phyloP scores from a whole-genome alignment of 2,797 vertebrate genomes.

The Labroides dimidiatus region DNA sequence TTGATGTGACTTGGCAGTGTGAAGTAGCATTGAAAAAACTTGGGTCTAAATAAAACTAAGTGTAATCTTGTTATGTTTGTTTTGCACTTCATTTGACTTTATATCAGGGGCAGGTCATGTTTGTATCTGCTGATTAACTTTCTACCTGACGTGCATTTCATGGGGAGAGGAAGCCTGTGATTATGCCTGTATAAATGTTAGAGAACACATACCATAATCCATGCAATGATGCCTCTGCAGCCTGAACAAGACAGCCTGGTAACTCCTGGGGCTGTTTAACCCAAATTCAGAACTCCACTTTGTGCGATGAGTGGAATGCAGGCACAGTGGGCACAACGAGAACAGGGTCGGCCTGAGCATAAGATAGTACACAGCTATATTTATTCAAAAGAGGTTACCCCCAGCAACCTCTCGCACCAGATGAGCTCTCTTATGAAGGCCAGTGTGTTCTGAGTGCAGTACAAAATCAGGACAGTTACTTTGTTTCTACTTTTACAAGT shows the following conservation, averaged over 20 bases:
- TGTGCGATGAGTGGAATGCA: slow-evolving; percentile 70
- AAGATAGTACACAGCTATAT: slow-evolving; percentile 72
- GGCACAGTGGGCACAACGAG: slow-evolving; percentile 62
- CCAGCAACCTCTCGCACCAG: slow-evolving; percentile 56
- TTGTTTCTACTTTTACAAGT: slow-evolving; percentile 4
- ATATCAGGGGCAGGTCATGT: background rate
- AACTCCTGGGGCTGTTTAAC: slow-evolving; percentile 78
- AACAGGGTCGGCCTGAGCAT: slow-evolving; percentile 60
- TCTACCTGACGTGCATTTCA: background rate
- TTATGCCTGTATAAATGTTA: slow-evolving; percentile 30
- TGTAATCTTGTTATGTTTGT: background rate
- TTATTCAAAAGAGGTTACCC: slow-evolving; percentile 76
- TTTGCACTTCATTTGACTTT: background rate
- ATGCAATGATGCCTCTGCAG: slow-evolving; percentile 44
- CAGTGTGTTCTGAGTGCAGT: slow-evolving; percentile 48
- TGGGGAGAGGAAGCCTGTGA: slow-evolving; percentile 11
- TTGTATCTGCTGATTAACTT: background rate
- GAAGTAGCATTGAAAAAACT: background rate
- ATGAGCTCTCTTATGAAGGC: slow-evolving; percentile 57
- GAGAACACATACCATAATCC: slow-evolving; percentile 30
- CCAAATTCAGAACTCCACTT: slow-evolving; percentile 78
- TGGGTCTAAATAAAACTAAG: background rate
- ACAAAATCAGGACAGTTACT: slow-evolving; percentile 41
- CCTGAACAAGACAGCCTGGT: slow-evolving; percentile 39
- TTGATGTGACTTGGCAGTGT: background rate